Conservation (phyloP, 1,140 invertebrate species). For the Drosophila sulfurigaster region DNA sequence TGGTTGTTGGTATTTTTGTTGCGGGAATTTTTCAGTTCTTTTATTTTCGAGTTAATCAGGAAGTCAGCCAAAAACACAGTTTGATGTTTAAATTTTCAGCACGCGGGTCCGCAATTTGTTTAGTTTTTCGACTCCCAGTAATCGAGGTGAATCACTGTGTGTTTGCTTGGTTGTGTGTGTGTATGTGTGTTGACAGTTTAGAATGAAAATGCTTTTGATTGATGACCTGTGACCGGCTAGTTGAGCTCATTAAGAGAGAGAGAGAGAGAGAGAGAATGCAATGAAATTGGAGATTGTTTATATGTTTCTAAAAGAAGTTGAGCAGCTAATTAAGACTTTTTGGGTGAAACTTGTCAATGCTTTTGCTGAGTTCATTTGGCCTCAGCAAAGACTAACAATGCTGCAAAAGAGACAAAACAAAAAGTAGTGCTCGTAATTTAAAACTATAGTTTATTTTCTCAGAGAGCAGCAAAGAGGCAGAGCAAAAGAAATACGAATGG, state of each 20-base stretch:
- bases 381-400: neutral
- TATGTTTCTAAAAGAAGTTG: slow-evolving; percentile 11
- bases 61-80: slow-evolving; percentile 63
- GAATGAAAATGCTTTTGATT: slow-evolving; percentile 65
- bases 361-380: neutral
- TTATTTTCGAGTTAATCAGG: slow-evolving; percentile 75
- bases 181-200: slow-evolving; percentile 67
- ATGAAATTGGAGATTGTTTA: slow-evolving; percentile 38
- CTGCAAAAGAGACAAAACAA: neutral
- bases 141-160: too few species aligned
- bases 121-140: slow-evolving; percentile 39
- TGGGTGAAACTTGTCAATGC: neutral
- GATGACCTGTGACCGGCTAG: slow-evolving; percentile 58
- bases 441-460: neutral
- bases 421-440: neutral
- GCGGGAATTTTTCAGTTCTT: slow-evolving; percentile 43
- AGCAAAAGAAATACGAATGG: neutral
- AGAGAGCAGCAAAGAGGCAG: neutral
- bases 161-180: neutral
- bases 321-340: slow-evolving; percentile 6
- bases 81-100: slow-evolving; percentile 75
- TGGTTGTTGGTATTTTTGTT: slow-evolving; percentile 67
- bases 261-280: neutral
- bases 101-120: slow-evolving; percentile 69
- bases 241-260: slow-evolving; percentile 9